Evolutionary conservation across 2,113 vertebrate genomes (phyloP), one percentile per base, ranked within the genome.

Genomic region (Crotalus tigris): DNA sequence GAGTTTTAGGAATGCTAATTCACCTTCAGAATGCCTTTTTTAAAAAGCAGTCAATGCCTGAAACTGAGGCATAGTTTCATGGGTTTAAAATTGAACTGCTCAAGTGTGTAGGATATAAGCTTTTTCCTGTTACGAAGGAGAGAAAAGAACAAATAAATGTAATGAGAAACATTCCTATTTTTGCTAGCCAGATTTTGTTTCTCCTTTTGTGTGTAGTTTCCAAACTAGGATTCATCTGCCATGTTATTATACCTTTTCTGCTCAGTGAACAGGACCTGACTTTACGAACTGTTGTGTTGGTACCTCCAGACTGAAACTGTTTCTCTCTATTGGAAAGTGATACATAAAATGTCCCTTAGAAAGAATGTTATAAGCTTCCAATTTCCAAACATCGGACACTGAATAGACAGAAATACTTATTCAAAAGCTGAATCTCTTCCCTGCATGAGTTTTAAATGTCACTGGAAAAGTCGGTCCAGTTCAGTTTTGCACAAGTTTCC

Each of bases 211-310:
- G 58, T 12, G 21, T 54, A 89, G 9, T 10, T 88, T 87, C 87
- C 51, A 87, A 46, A 91, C 88, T 93, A 33, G 6, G 55, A 86
- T 93, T 95, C 91, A 95, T 89, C 86, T 24, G 87, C 46, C 4
- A 51, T 93, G 64, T 91, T 93, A 89, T 91, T 95, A 69, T 49
- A 55, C 3, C 26, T 94, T 95, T 93, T 55, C 49, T 95, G 64
- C 29, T 92, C 46, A 92, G 26, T 91, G 93, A 95, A 88, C 29
- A 90, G 33, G 54, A 91, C 87, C 55, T 13, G 13, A 93, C 54
- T 94, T 92, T 89, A 61, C 87, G 44, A 11, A 54, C 51, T 46
- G 46, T 51, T 93, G 29, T 94, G 90, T 91, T 90, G 58, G 61
- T 81, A 46, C 59, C 89, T 89, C 23, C 69, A 7, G 92, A 26